Base-by-base conservation (phyloP, 2,797 vertebrate genomes). In the Scomberomorus guttatus region DNA sequence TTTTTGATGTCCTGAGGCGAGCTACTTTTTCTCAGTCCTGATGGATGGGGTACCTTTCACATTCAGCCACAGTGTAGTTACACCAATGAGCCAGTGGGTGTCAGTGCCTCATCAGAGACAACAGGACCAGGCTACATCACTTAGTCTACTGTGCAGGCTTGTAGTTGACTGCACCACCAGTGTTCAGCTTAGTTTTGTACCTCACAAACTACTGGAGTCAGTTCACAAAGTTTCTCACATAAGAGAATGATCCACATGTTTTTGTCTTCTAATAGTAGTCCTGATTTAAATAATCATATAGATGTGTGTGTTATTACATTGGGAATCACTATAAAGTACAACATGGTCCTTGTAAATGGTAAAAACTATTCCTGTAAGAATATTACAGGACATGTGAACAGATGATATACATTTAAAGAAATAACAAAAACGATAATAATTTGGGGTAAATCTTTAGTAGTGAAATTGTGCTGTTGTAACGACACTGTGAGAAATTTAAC, bases 101-200 rank as follows among this genome's bases (percentile, higher is more conserved):
- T 84, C 92, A 91, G 86, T 89, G 74, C 62, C 55, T 80, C 56
- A 84, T 77, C 59, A 79, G 32, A 78, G n/a, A 82, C 54, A 37
- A 50, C 8, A 46, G 46, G 4, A 51, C 12, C 52, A 46, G 22
- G 9, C 24, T 15, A 4, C 18, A 50, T 3, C 6, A 42, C 2
- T 37, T 4, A 3, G 39, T 55, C 44, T 37, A 27, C 22, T 44
- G 3, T 10, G 2, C 20, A 55, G 24, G 5, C 27, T 29, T 42
- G 50, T 6, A 11, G 14, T 2, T 11, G 2, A 15, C 8, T 59
- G 12, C 11, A 39, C 17, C 51, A 61, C 9, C 20, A 24, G 17
- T 55, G n/a, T 14, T 18, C 25, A 39, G 13, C 7, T 17, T 1
- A 25, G 6, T 15, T 25, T 11, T 52, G 13, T 20, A 62, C 48